phyloP scores from a whole-genome alignment of 1,140 invertebrate species.

The Pogonognathellus flavescens region DNA sequence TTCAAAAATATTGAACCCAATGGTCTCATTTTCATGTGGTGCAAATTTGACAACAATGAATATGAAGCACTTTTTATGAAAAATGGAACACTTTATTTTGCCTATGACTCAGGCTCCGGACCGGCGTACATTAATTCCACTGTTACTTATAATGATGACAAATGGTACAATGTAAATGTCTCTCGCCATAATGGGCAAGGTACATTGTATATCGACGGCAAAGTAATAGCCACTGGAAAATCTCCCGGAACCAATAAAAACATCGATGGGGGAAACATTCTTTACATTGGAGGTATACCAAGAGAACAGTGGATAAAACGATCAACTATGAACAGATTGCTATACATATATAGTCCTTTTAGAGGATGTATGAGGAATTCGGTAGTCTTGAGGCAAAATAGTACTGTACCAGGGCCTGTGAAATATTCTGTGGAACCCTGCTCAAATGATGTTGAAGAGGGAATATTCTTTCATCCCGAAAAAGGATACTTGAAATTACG shows the following conservation, averaged over 20 bases:
- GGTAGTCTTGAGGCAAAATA: slow-evolving; percentile 80
- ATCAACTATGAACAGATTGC: slow-evolving; percentile 65
- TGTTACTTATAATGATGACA: slow-evolving; percentile 81
- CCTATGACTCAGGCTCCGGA: slow-evolving; percentile 82
- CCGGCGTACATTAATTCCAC: slow-evolving; percentile 74
- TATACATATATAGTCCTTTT: slow-evolving; percentile 79
- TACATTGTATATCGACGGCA: slow-evolving; percentile 79
- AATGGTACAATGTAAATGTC: slow-evolving; percentile 86
- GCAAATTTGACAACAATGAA: slow-evolving; percentile 78
- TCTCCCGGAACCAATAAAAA: slow-evolving; percentile 74
- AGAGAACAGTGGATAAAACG: slow-evolving; percentile 58
- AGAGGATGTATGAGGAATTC: slow-evolving; percentile 88
- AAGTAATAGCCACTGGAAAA: slow-evolving; percentile 73
- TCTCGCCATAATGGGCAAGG: slow-evolving; percentile 73
- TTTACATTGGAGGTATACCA: slow-evolving; percentile 79
- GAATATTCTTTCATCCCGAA: slow-evolving; percentile 86
- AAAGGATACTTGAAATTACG: slow-evolving; percentile 78
- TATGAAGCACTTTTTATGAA: slow-evolving; percentile 85
- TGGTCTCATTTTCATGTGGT: slow-evolving; percentile 86
- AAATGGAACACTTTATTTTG: slow-evolving; percentile 75
- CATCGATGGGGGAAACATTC: slow-evolving; percentile 79
- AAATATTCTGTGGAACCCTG: slow-evolving; percentile 82
- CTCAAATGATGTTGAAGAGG: slow-evolving; percentile 85
- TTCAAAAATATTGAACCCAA: slow-evolving; percentile 84
- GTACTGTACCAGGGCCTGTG: slow-evolving; percentile 74